Evolutionary conservation across 2,797 vertebrate genomes (phyloP).

Genomic region (Lepilemur septentrionalis): DNA sequence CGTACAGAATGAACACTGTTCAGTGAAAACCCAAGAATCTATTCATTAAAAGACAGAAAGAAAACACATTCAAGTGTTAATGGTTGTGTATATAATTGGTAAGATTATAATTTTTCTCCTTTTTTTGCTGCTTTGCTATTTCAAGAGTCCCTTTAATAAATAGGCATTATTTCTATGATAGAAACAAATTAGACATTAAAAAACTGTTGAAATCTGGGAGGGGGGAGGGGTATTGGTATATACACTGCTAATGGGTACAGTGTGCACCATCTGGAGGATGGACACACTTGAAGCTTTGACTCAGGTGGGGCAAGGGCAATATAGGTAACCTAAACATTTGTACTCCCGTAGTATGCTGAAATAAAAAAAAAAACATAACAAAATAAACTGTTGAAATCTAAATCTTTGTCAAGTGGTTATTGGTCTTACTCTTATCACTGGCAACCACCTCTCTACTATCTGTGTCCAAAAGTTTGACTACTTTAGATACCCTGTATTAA

Average conservation of each 20-base stretch:
- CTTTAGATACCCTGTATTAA: background rate
- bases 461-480: background rate
- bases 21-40: constrained; percentile 18
- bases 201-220: background rate
- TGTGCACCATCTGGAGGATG: no score
- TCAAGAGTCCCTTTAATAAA: constrained; percentile 25
- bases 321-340: no score
- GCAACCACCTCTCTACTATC: background rate
- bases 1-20: background rate
- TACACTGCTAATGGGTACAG: no score
- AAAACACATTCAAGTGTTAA: constrained; percentile 14
- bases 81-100: constrained; percentile 7
- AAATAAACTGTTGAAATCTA: background rate
- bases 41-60: constrained; percentile 57
- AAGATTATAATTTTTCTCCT: background rate
- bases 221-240: no score
- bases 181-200: background rate
- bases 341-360: no score
- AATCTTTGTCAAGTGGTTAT: background rate
- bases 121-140: constrained; percentile 28
- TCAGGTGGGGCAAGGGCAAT: no score
- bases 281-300: no score
- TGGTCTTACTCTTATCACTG: background rate
- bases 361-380: background rate
- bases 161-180: background rate